These are phyloP conservation scores for Atta cephalotes DNA, from an alignment of 1,140 invertebrate species.

Conservation along the genomic window DNA sequence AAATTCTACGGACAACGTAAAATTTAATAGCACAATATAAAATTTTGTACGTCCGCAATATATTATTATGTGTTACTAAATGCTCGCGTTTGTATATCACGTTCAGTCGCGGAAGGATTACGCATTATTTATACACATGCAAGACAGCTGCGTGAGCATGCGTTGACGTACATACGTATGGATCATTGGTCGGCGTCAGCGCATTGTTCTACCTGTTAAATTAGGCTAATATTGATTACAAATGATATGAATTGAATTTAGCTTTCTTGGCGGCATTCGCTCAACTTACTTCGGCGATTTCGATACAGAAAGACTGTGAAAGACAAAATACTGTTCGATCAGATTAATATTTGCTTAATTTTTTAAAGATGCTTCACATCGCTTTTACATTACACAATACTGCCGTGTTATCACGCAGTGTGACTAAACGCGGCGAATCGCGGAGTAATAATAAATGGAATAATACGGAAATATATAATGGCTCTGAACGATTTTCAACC, in stretches of 20 bases:
- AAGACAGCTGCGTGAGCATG: not conserved
- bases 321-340: slow-evolving; percentile 11
- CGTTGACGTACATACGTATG: not conserved
- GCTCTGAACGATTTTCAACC: not conserved
- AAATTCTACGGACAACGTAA: not conserved
- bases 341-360: not conserved
- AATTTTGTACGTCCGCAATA: not conserved
- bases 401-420: not conserved
- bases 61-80: not conserved
- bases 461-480: not conserved
- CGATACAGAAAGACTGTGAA: not conserved
- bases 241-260: slow-evolving; percentile 18
- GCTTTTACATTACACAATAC: not conserved
- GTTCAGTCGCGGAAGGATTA: slow-evolving; percentile 11
- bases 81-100: slow-evolving; percentile 27
- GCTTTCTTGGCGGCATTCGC: slow-evolving; percentile 28
- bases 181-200: slow-evolving; percentile 23
- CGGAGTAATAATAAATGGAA: not conserved
- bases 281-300: slow-evolving; percentile 22
- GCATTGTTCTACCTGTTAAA: slow-evolving; percentile 50
- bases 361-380: not conserved
- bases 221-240: slow-evolving; percentile 41
- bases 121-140: slow-evolving; percentile 21
- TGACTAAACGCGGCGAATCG: slow-evolving; percentile 7
- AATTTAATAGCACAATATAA: slow-evolving; percentile 3